Conservation (phyloP, 2,113 vertebrate species). For the Brachypteracias leptosomus region DNA sequence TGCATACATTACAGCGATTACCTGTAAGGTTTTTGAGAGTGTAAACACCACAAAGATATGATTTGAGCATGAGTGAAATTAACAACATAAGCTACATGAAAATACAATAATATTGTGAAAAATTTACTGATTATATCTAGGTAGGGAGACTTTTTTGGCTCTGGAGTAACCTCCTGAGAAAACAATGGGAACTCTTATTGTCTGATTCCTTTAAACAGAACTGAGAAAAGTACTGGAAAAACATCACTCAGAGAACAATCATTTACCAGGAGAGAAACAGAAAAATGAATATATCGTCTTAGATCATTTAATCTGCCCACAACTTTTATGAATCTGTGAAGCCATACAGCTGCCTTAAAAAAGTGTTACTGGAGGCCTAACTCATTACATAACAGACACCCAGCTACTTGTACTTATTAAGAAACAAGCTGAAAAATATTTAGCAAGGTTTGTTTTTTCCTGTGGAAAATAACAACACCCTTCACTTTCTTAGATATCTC, state of each 20-base stretch:
- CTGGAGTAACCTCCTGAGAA: conserved; percentile 10
- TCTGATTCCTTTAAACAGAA: conserved; percentile 30
- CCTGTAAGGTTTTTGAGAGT: background rate
- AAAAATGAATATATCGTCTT: conserved; percentile 1
- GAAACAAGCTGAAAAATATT: background rate
- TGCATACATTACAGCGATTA: background rate
- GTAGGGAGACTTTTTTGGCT: background rate
- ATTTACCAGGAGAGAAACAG: background rate
- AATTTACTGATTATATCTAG: background rate
- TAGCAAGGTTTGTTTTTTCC: background rate
- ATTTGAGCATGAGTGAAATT: background rate
- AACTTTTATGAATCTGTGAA: conserved; percentile 13
- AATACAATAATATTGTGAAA: background rate
- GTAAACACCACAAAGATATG: background rate
- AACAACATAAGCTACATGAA: background rate
- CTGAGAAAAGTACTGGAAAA: conserved; percentile 41
- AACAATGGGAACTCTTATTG: conserved; percentile 27
- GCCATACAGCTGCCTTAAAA: background rate
- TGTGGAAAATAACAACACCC: background rate
- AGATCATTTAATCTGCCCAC: background rate
- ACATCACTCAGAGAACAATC: background rate
- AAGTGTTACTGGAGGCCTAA: background rate
- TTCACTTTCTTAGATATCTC: background rate
- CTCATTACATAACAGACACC: background rate
- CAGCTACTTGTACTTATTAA: background rate